phyloP scores from a whole-genome alignment of 2,797 vertebrate species.

The Emys orbicularis region DNA sequence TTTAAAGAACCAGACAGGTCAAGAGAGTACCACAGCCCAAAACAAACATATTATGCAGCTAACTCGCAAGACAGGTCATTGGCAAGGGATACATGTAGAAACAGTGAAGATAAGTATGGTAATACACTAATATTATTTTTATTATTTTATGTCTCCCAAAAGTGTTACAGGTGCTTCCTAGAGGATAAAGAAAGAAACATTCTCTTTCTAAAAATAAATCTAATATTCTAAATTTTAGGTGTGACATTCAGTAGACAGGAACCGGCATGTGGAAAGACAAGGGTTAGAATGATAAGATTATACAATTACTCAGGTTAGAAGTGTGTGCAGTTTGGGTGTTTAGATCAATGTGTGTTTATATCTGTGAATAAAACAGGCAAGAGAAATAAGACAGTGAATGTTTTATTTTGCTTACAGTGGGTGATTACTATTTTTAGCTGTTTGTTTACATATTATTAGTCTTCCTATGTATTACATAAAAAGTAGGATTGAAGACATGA shows the following conservation, averaged over 20 bases:
- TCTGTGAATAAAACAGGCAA: constrained; percentile 14
- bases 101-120: not conserved
- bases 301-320: constrained; percentile 4
- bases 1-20: not conserved
- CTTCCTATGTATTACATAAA: not conserved
- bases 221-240: constrained; percentile 30
- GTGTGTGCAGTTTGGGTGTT: not conserved
- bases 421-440: constrained; percentile 58
- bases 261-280: constrained; percentile 1
- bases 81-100: not conserved
- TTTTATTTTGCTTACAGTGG: constrained; percentile 10
- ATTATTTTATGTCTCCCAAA: not conserved
- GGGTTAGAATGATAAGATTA: constrained; percentile 41
- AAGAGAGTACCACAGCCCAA: not conserved
- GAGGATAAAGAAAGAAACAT: constrained; percentile 1
- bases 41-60: not conserved
- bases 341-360: not conserved
- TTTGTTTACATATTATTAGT: not conserved
- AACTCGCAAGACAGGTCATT: not conserved
- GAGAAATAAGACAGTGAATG: not conserved
- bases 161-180: not conserved
- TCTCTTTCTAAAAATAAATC: constrained; percentile 21
- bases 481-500: not conserved
- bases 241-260: constrained; percentile 19
- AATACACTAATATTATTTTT: not conserved